Conservation (phyloP, 2,888 invertebrate species). For the Asteroscopus sphinx region DNA sequence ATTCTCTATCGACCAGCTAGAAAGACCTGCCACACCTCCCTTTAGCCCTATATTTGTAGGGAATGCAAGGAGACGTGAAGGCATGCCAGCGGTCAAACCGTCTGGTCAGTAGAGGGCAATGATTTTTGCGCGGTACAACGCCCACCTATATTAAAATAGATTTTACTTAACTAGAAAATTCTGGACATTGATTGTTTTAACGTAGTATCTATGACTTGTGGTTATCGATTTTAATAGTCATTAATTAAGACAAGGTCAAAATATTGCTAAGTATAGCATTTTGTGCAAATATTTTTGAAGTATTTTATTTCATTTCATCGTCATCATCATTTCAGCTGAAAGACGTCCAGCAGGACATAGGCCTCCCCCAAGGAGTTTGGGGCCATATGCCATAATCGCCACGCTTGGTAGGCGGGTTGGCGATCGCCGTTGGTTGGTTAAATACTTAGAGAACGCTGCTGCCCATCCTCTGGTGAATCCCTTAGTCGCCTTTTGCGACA, state of each 20-base stretch:
- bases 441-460: too few species aligned
- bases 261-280: too few species aligned
- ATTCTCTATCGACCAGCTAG: constrained; percentile 70
- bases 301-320: too few species aligned
- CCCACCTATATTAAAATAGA: constrained; percentile 62
- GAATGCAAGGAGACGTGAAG: constrained; percentile 16
- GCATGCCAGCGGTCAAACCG: constrained; percentile 52
- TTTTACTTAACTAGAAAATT: constrained; percentile 31
- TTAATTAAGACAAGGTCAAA: background rate
- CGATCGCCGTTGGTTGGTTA: too few species aligned
- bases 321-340: too few species aligned
- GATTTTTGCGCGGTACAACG: constrained; percentile 68
- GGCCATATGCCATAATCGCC: too few species aligned
- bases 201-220: constrained; percentile 4
- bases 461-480: too few species aligned
- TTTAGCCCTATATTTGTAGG: background rate
- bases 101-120: constrained; percentile 74
- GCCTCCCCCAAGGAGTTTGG: too few species aligned
- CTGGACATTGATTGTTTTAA: constrained; percentile 24
- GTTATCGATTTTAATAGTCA: background rate
- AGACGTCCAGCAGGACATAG: too few species aligned
- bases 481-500: too few species aligned
- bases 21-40: constrained; percentile 64
- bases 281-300: too few species aligned
- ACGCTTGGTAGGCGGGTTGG: too few species aligned